Conservation (phyloP, 2,113 vertebrate genomes). For the Cephalophus harveyi region DNA sequence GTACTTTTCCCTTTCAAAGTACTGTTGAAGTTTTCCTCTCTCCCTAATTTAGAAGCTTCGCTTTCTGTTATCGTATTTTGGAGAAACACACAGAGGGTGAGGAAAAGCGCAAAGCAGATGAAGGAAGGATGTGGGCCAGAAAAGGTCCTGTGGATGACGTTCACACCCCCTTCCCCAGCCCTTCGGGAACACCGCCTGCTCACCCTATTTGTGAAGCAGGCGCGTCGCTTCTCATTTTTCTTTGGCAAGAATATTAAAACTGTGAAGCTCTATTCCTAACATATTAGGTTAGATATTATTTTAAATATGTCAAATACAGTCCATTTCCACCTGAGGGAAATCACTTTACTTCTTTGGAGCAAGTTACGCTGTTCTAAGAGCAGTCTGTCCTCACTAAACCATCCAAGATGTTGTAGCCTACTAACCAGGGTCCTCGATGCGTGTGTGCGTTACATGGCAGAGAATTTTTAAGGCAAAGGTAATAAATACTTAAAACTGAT, state of each 20-base stretch:
- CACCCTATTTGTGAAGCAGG: background rate
- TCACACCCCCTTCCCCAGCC: background rate
- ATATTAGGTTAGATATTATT: background rate
- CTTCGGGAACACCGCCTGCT: background rate
- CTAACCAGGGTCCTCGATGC: background rate
- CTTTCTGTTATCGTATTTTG: background rate
- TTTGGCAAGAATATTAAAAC: background rate
- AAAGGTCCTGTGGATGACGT: background rate
- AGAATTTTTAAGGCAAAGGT: background rate
- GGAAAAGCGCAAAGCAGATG: background rate
- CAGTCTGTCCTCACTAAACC: background rate
- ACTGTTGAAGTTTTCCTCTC: background rate
- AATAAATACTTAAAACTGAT: background rate
- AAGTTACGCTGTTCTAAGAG: background rate
- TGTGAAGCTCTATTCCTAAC: background rate
- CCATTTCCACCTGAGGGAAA: background rate
- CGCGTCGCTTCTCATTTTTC: background rate
- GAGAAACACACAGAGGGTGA: background rate
- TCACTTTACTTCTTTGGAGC: background rate
- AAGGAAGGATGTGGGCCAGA: background rate
- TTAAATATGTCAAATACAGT: background rate
- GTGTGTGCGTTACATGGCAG: background rate
- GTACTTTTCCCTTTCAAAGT: background rate
- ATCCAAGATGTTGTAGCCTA: background rate
- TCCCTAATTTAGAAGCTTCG: background rate